Evolutionary conservation across 2,888 invertebrate species (phyloP), one percentile per base, ranked within the genome.

Genomic region (Mesorhabditis spiculigera): DNA sequence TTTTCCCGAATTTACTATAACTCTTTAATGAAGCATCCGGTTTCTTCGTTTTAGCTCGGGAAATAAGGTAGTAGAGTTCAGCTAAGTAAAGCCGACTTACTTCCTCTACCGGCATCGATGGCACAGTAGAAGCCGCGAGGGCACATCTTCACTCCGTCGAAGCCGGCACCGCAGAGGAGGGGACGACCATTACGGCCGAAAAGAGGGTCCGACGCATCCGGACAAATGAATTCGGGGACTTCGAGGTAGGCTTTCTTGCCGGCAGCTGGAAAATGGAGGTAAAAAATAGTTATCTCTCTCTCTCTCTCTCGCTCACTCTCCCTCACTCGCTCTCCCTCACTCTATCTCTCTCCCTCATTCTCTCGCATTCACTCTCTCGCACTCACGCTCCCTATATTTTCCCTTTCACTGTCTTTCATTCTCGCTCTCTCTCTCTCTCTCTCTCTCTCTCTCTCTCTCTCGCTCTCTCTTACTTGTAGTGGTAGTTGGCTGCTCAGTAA

Each of bases 71-170:
- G 28, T 28, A 28, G 3, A 28, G 28, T 28, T 28, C 1, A 28
- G 28, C 28, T 28, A 62, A 62, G 16, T 1, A 2, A 43, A 10
- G 8, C 5, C 8, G n/a, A 72, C 74, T 69, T 64, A 78, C 77
- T 74, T 69, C 74, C 75, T 65, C 71, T 72, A 4, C 72, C 76
- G 10, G 73, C 68, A 68, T 85, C 82, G 70, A 86, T 86, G 10
- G 85, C 81, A 65, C 86, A 86, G 73, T 85, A 86, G 74, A 78
- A 83, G 70, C 85, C 83, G 58, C 70, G 71, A 5, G 85, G 84
- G 62, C 86, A 86, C 76, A 86, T 77, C 45, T 82, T 78, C 43
- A 81, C 72, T 45, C 86, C 86, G 73, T 86, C 86, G 68, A 84
- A 80, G 13, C 86, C 86, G 41, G 83, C 74, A 64, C 86, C 86